phyloP scores from a whole-genome alignment of 2,113 vertebrate species.

The Pteruthius melanotis region DNA sequence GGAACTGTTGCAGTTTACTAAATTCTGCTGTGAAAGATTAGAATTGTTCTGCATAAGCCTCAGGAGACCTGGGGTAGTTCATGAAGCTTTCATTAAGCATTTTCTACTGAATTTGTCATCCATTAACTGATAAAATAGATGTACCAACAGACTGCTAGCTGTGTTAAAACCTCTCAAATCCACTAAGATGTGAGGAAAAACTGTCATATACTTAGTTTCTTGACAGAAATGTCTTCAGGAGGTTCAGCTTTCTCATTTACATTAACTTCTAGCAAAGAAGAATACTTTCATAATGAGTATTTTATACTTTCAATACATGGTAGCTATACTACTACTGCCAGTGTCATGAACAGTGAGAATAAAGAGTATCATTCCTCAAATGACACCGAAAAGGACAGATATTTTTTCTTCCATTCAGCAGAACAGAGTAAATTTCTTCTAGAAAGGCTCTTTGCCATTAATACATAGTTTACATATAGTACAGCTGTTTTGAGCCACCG shows the following conservation, averaged over 20 bases:
- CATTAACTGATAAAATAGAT: background rate
- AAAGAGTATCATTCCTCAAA: background rate
- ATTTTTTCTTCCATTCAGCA: background rate
- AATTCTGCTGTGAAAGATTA: background rate
- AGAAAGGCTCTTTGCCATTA: background rate
- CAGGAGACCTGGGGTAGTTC: background rate
- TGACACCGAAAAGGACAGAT: background rate
- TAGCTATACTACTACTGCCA: background rate
- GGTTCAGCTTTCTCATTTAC: background rate
- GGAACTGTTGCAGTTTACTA: background rate
- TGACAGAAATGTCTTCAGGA: background rate
- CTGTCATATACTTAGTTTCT: background rate
- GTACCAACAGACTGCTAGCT: background rate
- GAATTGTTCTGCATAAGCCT: background rate
- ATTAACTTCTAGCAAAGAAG: background rate
- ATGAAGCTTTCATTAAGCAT: background rate
- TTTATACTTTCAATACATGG: background rate
- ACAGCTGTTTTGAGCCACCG: background rate
- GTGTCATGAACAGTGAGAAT: background rate
- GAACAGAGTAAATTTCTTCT: background rate
- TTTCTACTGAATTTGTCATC: background rate
- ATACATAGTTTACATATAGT: background rate
- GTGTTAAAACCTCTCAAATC: background rate
- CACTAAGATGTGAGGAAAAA: background rate
- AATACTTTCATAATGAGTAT: background rate